Evolutionary conservation across 2,888 invertebrate species (phyloP), one percentile per base, ranked within the genome.

Genomic region (Chaitophorus viminalis): DNA sequence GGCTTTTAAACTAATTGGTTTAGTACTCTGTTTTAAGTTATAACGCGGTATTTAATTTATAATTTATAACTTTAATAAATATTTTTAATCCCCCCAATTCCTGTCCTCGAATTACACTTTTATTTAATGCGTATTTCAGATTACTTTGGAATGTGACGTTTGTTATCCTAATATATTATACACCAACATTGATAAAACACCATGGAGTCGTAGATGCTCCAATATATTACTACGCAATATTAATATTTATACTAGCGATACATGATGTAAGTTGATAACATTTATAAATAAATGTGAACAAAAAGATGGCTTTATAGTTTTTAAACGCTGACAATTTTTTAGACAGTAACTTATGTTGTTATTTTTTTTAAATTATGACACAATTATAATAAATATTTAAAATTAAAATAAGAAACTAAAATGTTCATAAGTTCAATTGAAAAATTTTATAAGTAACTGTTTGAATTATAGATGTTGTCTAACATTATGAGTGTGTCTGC

Each of bases 401-500:
- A 4, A 21, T 21, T 54, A 54, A 17, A 52, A 52, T 52, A 52
- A 2, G 11, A 11, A 60, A 60, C 3, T 21, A 60, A 60, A 3
- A 60, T 60, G 0, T 21, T 60, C 25, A 60, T 60, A n/a, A n/a
- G n/a, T 60, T 60, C 25, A 21, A 21, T 60, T 60, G 46, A 46
- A 11, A 46, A 1, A 46, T 60, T 4, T 60, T 21, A 6, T 60
- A 25, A 60, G 4, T 54, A 54, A 54, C 60, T 29, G 68, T 65
- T 17, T n/a, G n/a, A n/a, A n/a, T n/a, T 39, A n/a, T 92, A 99
- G 96, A 94, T 99, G 46, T 95, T 97, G 90, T 93, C 97, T 0
- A 98, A 98, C 92, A 95, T 96, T 91, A 99, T 99, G 97, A 99
- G 98, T 92, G 99, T 99, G 11, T 95, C 99, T 0, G 94, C 95